phyloP scores from a whole-genome alignment of 1,140 invertebrate genomes.

The Scaptomyza pallida region DNA sequence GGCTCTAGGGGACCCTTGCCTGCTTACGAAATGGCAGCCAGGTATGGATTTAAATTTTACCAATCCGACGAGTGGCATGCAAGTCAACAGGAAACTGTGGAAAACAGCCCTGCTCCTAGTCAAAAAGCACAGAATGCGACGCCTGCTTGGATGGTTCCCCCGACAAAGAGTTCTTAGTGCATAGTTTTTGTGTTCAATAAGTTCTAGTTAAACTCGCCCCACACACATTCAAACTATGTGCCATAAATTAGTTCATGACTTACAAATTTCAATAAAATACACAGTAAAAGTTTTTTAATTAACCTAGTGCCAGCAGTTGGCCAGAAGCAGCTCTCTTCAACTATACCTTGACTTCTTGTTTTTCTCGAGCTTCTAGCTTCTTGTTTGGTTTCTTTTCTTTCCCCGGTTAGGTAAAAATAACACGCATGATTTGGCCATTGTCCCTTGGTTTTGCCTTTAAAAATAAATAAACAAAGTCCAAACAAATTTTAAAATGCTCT shows the following conservation, averaged over 20 bases:
- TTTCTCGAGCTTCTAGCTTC: constrained; percentile 17
- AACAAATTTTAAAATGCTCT: constrained; percentile 1
- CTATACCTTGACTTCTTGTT: constrained; percentile 35
- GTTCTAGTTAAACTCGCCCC: constrained; percentile 7
- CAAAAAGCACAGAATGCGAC: constrained; percentile 23
- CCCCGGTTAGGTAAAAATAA: constrained; percentile 42
- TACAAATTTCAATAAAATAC: constrained; percentile 28
- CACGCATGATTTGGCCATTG: constrained; percentile 69
- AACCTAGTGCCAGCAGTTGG: constrained; percentile 37
- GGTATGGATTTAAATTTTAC: constrained; percentile 55
- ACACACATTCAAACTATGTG: neutral
- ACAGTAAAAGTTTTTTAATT: constrained; percentile 74
- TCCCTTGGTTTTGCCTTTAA: constrained; percentile 25
- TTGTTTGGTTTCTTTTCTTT: constrained; percentile 17
- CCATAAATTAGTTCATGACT: constrained; percentile 33
- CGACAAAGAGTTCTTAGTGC: neutral
- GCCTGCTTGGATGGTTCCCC: constrained; percentile 18
- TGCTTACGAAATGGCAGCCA: constrained; percentile 54
- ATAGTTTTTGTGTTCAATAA: constrained; percentile 20
- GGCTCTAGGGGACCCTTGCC: constrained; percentile 53
- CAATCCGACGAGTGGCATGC: constrained; percentile 56
- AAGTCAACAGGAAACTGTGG: constrained; percentile 1
- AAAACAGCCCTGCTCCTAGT: neutral
- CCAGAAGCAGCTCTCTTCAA: constrained; percentile 1
- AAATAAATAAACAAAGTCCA: neutral